These are phyloP conservation scores for Pocota personata DNA, from an alignment of 2,888 invertebrate genomes.

Conservation along the genomic window DNA sequence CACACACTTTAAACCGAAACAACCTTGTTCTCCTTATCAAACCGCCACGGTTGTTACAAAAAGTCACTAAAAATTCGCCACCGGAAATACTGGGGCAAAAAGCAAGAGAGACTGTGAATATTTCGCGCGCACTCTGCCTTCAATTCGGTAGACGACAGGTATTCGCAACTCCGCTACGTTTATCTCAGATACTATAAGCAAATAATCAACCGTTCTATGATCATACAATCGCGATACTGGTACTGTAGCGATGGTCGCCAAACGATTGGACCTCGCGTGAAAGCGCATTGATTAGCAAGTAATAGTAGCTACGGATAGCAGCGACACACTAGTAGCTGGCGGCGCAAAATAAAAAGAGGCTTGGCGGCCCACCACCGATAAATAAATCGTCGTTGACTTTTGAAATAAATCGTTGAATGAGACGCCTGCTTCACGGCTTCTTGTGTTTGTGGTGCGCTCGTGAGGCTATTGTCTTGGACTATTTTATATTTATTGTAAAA, in stretches of 20 bases:
- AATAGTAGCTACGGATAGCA: conserved; percentile 7
- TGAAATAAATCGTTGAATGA: conserved; percentile 48
- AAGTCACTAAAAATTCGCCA: background rate
- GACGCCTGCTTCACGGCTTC: background rate
- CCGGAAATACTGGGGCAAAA: conserved; percentile 27
- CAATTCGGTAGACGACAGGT: background rate
- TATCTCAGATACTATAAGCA: background rate
- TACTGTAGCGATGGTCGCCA: conserved; percentile 30
- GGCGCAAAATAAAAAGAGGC: conserved; percentile 61
- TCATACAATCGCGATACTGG: conserved; percentile 58
- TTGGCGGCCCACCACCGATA: conserved; percentile 58
- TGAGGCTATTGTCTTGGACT: conserved; percentile 15
- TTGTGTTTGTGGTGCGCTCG: background rate
- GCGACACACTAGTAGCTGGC: conserved; percentile 43
- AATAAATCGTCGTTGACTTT: conserved; percentile 58
- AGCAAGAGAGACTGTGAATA: background rate
- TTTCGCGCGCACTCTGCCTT: background rate
- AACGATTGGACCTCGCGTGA: conserved; percentile 33
- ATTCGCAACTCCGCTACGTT: background rate
- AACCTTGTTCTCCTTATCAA: conserved; percentile 5
- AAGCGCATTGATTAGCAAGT: conserved; percentile 56
- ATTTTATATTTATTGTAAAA: background rate
- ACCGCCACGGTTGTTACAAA: background rate
- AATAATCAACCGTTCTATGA: conserved; percentile 47
- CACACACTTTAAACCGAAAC: background rate